Conservation (phyloP, 2,888 invertebrate genomes). For the Andricus curvator region DNA sequence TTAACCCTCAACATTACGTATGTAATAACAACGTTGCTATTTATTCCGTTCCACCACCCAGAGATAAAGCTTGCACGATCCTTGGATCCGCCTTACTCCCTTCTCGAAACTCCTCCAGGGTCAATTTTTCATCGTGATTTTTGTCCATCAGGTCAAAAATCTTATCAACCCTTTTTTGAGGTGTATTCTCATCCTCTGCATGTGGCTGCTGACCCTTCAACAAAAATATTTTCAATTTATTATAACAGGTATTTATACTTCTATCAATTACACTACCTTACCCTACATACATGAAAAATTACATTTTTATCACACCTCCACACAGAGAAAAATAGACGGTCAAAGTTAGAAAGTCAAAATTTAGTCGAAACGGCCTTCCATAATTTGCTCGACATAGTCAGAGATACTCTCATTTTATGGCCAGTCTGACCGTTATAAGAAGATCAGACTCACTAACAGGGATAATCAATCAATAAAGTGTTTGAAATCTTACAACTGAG, state of each 20-base stretch:
- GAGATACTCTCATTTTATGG: too few relatives aligned
- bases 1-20: background rate
- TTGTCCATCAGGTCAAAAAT: conserved; percentile 99
- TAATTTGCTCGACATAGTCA: too few relatives aligned
- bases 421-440: too few relatives aligned
- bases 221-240: conserved; percentile 39
- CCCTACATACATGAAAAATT: too few relatives aligned
- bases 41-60: conserved; percentile 84
- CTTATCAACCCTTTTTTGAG: conserved; percentile 97
- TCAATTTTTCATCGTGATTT: conserved; percentile 97
- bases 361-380: too few relatives aligned
- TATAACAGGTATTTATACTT: conserved; percentile 26
- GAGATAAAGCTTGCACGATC: conserved; percentile 96
- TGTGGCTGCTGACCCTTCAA: conserved; percentile 93
- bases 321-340: too few relatives aligned
- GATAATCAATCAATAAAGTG: too few relatives aligned
- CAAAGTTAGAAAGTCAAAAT: too few relatives aligned
- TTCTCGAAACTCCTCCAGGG: conserved; percentile 97
- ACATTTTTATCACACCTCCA: too few relatives aligned
- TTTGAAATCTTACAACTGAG: too few relatives aligned
- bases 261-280: too few relatives aligned
- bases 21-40: background rate
- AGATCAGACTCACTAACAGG: too few relatives aligned
- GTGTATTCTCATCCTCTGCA: conserved; percentile 94
- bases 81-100: conserved; percentile 99